These are phyloP conservation scores for Oryzias javanicus DNA, from an alignment of 2,113 vertebrate genomes.

Conservation along the genomic window DNA sequence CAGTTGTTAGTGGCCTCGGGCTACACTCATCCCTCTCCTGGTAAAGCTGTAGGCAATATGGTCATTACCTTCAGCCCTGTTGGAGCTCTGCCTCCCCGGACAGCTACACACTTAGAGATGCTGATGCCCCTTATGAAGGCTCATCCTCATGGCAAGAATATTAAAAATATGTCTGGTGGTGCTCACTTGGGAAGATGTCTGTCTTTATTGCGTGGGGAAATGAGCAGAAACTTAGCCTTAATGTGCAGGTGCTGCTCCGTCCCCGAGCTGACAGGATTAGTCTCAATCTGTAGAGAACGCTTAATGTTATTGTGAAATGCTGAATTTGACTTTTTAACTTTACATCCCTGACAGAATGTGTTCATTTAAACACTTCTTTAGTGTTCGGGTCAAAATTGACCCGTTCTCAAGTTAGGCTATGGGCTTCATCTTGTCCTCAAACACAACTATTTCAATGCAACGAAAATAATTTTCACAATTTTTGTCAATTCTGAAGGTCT, in stretches of 20 bases:
- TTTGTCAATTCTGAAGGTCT: too few relatives aligned
- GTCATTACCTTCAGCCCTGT: conserved; percentile 63
- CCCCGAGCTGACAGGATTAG: conserved; percentile 41
- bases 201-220: conserved; percentile 59
- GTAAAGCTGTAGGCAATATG: conserved; percentile 59
- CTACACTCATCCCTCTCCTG: conserved; percentile 57
- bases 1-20: conserved; percentile 62
- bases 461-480: too few relatives aligned
- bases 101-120: conserved; percentile 45
- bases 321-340: conserved; percentile 43
- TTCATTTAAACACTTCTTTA: conserved; percentile 1
- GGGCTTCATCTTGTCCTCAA: too few relatives aligned
- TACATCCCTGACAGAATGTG: conserved; percentile 25
- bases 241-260: conserved; percentile 39
- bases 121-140: conserved; percentile 46
- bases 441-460: too few relatives aligned
- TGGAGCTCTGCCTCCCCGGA: conserved; percentile 51
- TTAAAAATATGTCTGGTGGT: conserved; percentile 58
- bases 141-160: conserved; percentile 54
- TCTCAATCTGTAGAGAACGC: conserved; percentile 26
- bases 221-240: conserved; percentile 46
- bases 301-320: conserved; percentile 41
- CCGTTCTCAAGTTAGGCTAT: too few relatives aligned
- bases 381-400: too few relatives aligned
- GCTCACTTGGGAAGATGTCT: conserved; percentile 41